Evolutionary conservation across 2,888 invertebrate genomes (phyloP), one percentile per base, ranked within the genome.

Genomic region (Drosophila multiciliata): DNA sequence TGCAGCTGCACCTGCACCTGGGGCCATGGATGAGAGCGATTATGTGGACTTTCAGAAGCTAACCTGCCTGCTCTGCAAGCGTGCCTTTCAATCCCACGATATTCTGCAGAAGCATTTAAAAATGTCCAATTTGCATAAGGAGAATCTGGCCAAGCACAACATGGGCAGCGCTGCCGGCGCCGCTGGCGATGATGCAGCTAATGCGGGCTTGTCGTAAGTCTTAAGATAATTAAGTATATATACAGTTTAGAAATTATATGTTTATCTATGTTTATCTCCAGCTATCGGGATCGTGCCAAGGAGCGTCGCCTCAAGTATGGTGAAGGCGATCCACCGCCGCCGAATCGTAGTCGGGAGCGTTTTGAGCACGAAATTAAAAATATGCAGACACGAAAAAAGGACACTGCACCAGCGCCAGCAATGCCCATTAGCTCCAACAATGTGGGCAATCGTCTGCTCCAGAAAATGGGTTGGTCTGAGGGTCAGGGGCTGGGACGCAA

Each of bases 381-480:
- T 67, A 91, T 94, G 78, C 91, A 93, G 15, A 89, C 93, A 3
- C 82, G 92, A 74, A 91, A 87, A 45, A 82, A 86, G 38, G 83
- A 94, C 87, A 33, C 26, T 1, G 65, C 53, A 1, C 93, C 87
- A 90, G 92, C 89, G 7, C 91, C 93, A 1, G 87, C 91, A 15
- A 73, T 91, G 87, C 93, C 93, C 9, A 95, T 98, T 89, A 94
- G 97, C 83, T 96, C 97, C 0, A 98, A 97, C 82, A 99, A 99
- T 86, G 97, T 99, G 69, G 99, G 99, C 9, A 99, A 97, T 91
- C 97, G 98, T 91, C 94, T 99, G 92, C 93, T 99, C 76, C 98
- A 99, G 93, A 98, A 98, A 93, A 99, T 99, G 99, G 99, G 99
- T 6, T 99, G 99, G 99, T 97, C 97, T 8, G 98, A 98, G 92